Percentiles rank a stretch among this genome's conserved stretches.
Conservation (phyloP, 2,113 vertebrate species). For the Tretioscincus oriximinensis region DNA sequence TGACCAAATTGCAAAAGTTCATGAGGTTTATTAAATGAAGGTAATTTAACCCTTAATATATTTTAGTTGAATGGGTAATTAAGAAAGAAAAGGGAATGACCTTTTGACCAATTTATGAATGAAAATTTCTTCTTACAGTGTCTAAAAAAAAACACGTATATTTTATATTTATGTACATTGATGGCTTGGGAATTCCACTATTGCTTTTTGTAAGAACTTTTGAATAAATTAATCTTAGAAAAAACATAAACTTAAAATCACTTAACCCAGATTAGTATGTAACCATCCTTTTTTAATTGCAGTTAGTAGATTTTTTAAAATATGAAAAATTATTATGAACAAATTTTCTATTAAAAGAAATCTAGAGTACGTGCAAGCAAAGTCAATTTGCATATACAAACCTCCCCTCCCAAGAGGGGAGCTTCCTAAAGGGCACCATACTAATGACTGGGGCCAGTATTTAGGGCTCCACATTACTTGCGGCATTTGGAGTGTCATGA, state of each 20-base stretch:
- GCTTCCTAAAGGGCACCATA: too few species aligned
- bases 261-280: neutral
- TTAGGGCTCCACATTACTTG: too few species aligned
- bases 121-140: neutral
- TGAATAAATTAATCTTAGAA: slow-evolving; percentile 1
- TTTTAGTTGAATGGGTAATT: neutral
- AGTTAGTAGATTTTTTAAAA: neutral
- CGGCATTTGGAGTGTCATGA: neutral
- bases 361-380: too few species aligned
- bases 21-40: neutral
- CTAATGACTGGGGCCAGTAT: too few species aligned
- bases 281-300: neutral
- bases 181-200: neutral
- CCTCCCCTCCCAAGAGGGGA: too few species aligned
- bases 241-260: neutral
- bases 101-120: slow-evolving; percentile 15
- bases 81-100: neutral
- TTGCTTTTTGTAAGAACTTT: neutral
- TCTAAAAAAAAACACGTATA: too few species aligned
- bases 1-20: slow-evolving; percentile 19
- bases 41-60: neutral
- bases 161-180: neutral
- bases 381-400: too few species aligned
- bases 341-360: neutral
- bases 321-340: neutral